A percentile compares a stretch with the other conserved stretches of the same genome.
Conservation (phyloP, 35 echinoderm and acorn worm species). For the Apostichopus californicus region DNA sequence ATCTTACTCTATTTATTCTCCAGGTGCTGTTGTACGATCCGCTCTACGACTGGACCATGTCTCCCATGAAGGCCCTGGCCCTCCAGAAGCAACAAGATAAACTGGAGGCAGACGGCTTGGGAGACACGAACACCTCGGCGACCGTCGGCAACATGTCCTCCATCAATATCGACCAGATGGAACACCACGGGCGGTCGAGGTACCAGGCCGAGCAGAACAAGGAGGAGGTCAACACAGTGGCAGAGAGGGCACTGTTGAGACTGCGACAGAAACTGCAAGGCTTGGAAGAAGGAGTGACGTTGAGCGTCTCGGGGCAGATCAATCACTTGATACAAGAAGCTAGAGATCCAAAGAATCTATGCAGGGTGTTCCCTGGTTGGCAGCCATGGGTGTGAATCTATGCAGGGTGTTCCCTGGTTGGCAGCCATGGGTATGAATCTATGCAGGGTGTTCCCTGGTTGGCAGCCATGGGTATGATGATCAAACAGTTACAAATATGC, state of each 20-base stretch:
- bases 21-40: conserved; percentile 96
- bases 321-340: conserved; percentile 95
- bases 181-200: background rate
- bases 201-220: conserved; percentile 22
- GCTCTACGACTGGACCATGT: conserved; percentile 95
- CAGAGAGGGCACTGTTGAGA: conserved; percentile 86
- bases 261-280: conserved; percentile 87
- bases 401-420: too few species aligned
- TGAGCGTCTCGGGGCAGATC: conserved; percentile 91
- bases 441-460: too few species aligned
- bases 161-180: conserved; percentile 11
- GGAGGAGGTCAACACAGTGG: conserved; percentile 83
- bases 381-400: conserved; percentile 81
- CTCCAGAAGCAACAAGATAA: conserved; percentile 72
- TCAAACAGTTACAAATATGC: too few species aligned
- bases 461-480: too few species aligned
- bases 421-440: background rate
- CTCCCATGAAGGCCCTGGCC: conserved; percentile 72
- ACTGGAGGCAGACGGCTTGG: conserved; percentile 44
- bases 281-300: conserved; percentile 83
- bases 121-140: conserved; percentile 65
- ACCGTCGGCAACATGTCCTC: conserved; percentile 25
- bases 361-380: conserved; percentile 89
- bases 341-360: conserved; percentile 87
- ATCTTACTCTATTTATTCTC: background rate